Percentiles rank a stretch among this genome's conserved stretches.
Evolutionary conservation across 2,113 vertebrate species (phyloP).

Genomic region (Apodemus speciosus): DNA sequence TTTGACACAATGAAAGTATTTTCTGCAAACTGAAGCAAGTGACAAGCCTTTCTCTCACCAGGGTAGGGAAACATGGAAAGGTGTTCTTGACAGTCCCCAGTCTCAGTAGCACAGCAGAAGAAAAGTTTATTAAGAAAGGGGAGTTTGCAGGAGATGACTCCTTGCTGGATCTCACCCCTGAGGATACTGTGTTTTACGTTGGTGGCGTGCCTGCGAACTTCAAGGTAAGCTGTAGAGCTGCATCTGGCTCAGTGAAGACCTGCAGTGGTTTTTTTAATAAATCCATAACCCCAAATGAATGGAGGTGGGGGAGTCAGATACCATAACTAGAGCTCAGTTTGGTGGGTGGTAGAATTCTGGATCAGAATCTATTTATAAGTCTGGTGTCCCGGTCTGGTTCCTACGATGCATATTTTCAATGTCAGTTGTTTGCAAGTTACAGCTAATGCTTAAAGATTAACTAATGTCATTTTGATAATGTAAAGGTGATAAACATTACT

Average conservation of each 20-base stretch:
- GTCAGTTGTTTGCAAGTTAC: neutral
- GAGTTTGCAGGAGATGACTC: slow-evolving; percentile 90
- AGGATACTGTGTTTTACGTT: slow-evolving; percentile 94
- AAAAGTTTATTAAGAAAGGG: slow-evolving; percentile 98
- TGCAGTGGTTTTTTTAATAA: neutral
- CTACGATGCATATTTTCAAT: neutral
- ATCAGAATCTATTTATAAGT: neutral
- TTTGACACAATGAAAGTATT: slow-evolving; percentile 15
- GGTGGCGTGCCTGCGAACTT: slow-evolving; percentile 92
- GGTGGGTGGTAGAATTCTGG: neutral
- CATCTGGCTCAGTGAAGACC: neutral
- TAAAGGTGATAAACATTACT: neutral
- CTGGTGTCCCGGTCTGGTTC: neutral
- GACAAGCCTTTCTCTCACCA: slow-evolving; percentile 75
- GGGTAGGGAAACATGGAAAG: slow-evolving; percentile 95
- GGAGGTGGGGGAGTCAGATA: neutral
- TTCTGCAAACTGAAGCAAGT: slow-evolving; percentile 26
- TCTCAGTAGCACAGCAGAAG: slow-evolving; percentile 91
- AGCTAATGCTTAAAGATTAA: neutral
- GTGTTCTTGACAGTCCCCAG: slow-evolving; percentile 95
- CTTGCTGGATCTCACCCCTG: slow-evolving; percentile 92
- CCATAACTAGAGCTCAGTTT: neutral
- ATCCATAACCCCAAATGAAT: neutral
- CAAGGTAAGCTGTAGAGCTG: slow-evolving; percentile 84
- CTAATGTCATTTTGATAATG: neutral